Base-by-base conservation (phyloP, 2,113 vertebrate genomes). In the Zosterops borbonicus region DNA sequence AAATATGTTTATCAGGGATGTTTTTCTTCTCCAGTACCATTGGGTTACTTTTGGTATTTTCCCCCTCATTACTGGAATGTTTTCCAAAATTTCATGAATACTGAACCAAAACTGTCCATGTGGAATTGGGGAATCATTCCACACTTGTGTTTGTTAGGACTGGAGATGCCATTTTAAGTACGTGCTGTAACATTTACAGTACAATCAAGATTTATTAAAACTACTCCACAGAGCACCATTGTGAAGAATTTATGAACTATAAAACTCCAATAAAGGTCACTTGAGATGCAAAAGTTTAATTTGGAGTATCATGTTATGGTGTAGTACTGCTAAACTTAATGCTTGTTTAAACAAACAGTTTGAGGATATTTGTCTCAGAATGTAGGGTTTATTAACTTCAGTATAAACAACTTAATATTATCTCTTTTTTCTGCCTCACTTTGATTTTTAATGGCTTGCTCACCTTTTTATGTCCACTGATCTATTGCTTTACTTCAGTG, bases 211-310 rank as follows among this genome's bases (percentile, higher is more conserved):
- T 98, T 98, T 98, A 98, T 97, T 98, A 97, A 97, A 97, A 97
- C 47, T 94, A 89, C 91, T 95, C 97, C 88, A 92, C 92, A 92
- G 97, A 97, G 96, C 92, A 97, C 90, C 62, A 94, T 87, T 97
- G 95, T 94, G 96, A 96, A 96, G 96, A 96, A 98, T 98, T 98
- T 98, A 98, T 97, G 97, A 98, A 97, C 97, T 98, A 97, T 98
- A 97, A 97, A 98, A 97, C 85, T 85, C 92, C 93, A 87, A 95
- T 95, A 98, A 97, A 97, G 97, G 97, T 97, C 97, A 97, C 93
- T 97, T 95, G 97, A 98, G 97, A 98, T 97, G 96, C 94, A 98
- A 95, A 98, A 95, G 96, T 98, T 98, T 98, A 98, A 98, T 98
- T 97, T 98, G 92, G 79, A 98, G 84, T 97, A 97, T 97, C 97